Evolutionary conservation across 2,113 vertebrate species (phyloP), one percentile per base, ranked within the genome.

Genomic region (Paralichthys olivaceus): DNA sequence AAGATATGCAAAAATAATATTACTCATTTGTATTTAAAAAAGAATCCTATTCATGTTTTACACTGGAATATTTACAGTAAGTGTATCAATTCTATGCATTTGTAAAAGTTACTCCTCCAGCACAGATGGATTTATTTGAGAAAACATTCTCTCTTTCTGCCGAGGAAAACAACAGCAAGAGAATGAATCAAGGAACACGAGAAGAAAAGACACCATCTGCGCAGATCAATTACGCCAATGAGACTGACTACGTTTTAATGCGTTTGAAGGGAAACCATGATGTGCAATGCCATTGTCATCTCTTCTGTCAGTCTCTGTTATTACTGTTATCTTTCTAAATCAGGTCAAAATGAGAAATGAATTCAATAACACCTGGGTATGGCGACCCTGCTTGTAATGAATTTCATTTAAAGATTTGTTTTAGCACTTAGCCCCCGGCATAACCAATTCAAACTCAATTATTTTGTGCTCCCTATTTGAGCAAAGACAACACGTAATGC

Each of bases 361-460:
- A 92, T 94, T 93, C 91, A 91, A 89, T 93, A 93, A 93, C 92
- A 94, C 93, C 90, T 92, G 90, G 84, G 84, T 87, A 87, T 80
- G 85, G 87, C 89, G 92, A 91, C 89, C 81, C 76, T 84, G 90
- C 85, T 90, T 88, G 84, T 94, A 93, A 93, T 93, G 92, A 93
- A 94, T 94, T 92, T 90, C 90, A 90, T 93, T 93, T 94, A 93
- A 94, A 92, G 91, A 94, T 94, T 94, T 91, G 91, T 93, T 94
- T 94, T 93, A 93, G 88, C 91, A 94, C 93, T 94, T 93, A 93
- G 92, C 94, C 91, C 84, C 76, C 82, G 90, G 93, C 93, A 90
- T 87, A 91, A 92, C 90, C 89, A 90, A 93, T 93, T 93, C 89
- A 94, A 95, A 94, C 92, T 94, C 93, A 93, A 94, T 95, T 94